Conservation (phyloP, 64 coral and sea anemone genomes). For the Platygyra sinensis region DNA sequence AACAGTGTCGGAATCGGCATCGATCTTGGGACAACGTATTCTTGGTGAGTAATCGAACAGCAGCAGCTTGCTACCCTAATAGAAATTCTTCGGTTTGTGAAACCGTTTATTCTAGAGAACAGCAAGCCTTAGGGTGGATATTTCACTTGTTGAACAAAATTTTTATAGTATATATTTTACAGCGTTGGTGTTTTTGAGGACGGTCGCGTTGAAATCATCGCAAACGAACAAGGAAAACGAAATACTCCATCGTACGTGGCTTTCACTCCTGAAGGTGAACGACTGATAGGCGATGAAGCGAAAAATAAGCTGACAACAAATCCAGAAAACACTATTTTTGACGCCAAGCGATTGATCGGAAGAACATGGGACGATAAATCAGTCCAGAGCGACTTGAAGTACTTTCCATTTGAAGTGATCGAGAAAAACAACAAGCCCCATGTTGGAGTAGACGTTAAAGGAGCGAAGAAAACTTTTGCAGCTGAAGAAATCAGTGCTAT, state of each 20-base stretch:
- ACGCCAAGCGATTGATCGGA: slow-evolving; percentile 93
- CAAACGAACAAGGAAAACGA: slow-evolving; percentile 98
- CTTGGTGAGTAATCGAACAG: slow-evolving; percentile 82
- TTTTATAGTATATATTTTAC: not conserved
- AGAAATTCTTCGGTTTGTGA: not conserved
- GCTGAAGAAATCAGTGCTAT: slow-evolving; percentile 99
- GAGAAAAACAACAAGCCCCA: slow-evolving; percentile 98
- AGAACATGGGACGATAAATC: slow-evolving; percentile 92
- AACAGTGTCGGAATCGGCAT: too few species aligned
- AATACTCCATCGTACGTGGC: slow-evolving; percentile 99
- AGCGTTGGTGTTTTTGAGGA: slow-evolving; percentile 99
- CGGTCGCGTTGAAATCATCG: slow-evolving; percentile 98
- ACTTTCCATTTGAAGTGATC: slow-evolving; percentile 93
- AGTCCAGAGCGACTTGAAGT: slow-evolving; percentile 86
- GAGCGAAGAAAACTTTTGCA: slow-evolving; percentile 86
- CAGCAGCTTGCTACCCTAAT: not conserved
- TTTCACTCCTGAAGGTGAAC: slow-evolving; percentile 94
- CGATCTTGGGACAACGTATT: slow-evolving; percentile 99
- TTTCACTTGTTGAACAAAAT: too few species aligned
- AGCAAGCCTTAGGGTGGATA: too few species aligned
- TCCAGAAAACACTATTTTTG: slow-evolving; percentile 98
- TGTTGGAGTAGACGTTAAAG: slow-evolving; percentile 76
- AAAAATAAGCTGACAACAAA: slow-evolving; percentile 99
- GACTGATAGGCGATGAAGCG: slow-evolving; percentile 96
- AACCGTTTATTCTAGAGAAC: not conserved